phyloP scores from a whole-genome alignment of 2,888 invertebrate genomes.

The Antheraea assamensis region DNA sequence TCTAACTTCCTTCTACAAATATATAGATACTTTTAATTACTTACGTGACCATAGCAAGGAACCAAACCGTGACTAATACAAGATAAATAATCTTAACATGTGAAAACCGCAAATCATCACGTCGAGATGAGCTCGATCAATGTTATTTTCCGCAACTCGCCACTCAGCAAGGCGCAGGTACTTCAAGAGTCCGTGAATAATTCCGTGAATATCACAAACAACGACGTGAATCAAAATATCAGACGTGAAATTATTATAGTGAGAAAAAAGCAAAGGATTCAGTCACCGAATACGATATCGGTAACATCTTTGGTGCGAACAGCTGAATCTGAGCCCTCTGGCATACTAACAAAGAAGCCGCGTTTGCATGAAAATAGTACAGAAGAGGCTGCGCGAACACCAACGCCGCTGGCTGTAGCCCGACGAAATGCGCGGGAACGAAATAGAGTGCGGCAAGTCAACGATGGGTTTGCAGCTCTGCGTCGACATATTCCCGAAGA shows the following conservation, averaged over 20 bases:
- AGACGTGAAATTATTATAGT: slow-evolving; percentile 80
- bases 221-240: slow-evolving; percentile 59
- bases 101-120: slow-evolving; percentile 62
- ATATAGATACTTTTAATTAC: slow-evolving; percentile 44
- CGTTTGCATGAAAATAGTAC: slow-evolving; percentile 69
- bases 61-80: slow-evolving; percentile 51
- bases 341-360: slow-evolving; percentile 60
- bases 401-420: slow-evolving; percentile 91
- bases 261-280: slow-evolving; percentile 75
- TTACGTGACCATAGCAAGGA: slow-evolving; percentile 54
- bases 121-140: slow-evolving; percentile 81
- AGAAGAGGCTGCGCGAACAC: slow-evolving; percentile 76
- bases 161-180: slow-evolving; percentile 83
- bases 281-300: slow-evolving; percentile 65
- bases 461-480: slow-evolving; percentile 94
- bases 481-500: slow-evolving; percentile 93
- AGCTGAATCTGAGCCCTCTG: slow-evolving; percentile 56
- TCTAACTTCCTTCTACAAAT: slow-evolving; percentile 38
- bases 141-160: slow-evolving; percentile 83
- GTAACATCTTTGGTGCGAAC: slow-evolving; percentile 73
- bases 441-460: slow-evolving; percentile 95
- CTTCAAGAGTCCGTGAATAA: slow-evolving; percentile 85
- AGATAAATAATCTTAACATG: slow-evolving; percentile 67
- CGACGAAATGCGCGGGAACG: slow-evolving; percentile 95
- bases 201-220: slow-evolving; percentile 79